These are phyloP conservation scores for Drosophila sulfurigaster DNA, from an alignment of 1,140 invertebrate genomes.

Conservation along the genomic window DNA sequence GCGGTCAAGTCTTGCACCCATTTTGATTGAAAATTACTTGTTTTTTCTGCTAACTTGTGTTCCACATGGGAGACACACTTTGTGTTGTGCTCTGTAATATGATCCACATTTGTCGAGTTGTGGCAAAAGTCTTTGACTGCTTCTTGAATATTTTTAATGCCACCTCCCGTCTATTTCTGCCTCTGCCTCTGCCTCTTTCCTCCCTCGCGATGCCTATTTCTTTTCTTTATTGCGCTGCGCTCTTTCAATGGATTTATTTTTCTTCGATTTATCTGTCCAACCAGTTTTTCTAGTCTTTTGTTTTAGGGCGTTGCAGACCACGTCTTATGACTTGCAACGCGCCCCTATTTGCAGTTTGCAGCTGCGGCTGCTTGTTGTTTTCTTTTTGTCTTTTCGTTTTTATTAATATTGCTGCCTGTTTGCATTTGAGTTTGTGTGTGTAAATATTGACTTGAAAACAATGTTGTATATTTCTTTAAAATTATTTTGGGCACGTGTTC, in stretches of 20 bases:
- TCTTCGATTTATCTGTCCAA: conserved; percentile 45
- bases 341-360: conserved; percentile 58
- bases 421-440: conserved; percentile 9
- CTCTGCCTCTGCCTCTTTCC: too few species aligned
- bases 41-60: conserved; percentile 28
- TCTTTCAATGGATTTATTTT: conserved; percentile 39
- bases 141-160: conserved; percentile 18
- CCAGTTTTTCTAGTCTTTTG: conserved; percentile 74
- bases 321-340: conserved; percentile 54
- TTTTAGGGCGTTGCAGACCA: conserved; percentile 47
- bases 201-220: not conserved
- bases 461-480: conserved; percentile 39
- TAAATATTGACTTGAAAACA: conserved; percentile 53
- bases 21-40: conserved; percentile 20
- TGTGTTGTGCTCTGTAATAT: conserved; percentile 28
- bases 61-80: conserved; percentile 31
- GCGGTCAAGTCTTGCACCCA: conserved; percentile 24
- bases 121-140: conserved; percentile 33
- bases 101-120: conserved; percentile 54
- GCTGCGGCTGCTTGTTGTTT: conserved; percentile 32
- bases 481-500: conserved; percentile 35
- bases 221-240: conserved; percentile 8
- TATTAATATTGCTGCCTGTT: conserved; percentile 34
- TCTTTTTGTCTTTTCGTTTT: not conserved
- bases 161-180: not conserved